Base-by-base conservation (phyloP, 2,888 invertebrate genomes). In the Apomyelois bistriatella region DNA sequence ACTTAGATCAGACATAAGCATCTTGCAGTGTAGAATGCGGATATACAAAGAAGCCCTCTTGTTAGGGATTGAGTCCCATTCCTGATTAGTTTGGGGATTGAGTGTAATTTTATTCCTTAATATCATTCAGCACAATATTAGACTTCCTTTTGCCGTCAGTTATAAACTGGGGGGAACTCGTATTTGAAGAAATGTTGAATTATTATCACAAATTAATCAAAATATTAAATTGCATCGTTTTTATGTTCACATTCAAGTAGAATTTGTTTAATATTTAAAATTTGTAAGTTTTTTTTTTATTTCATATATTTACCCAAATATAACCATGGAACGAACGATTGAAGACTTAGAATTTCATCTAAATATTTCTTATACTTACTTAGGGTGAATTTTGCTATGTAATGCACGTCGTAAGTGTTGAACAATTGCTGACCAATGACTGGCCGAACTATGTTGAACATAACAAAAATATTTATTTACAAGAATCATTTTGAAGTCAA, bases 71-170 rank as follows among this genome's bases (percentile, higher is more conserved):
- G 49, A 32, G 40, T 38, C 40, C 40, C 30, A 41, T 40, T 40
- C 43, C 28, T 52, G 52, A 52, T 52, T 52, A 52, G 52, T 52
- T 50, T 42, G 3, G 52, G 52, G 52, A 43, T 52, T 37, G 49
- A 32, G 32, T 50, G 40, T 50, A 50, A 50, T 50, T 50, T 40
- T 50, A 50, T 50, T 50, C 49, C 28, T 40, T 32, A 49, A 50
- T 40, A 41, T 49, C 38, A 30, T 15, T 32, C 15, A 13, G 43
- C 6, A 30, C 28, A 4, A 46, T 46, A 46, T 35, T 15, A 9
- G 32, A 46, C 32, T 46, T 32, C 16, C 32, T 32, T 43, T 46
- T 30, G 9, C 16, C 46, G 15, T 10, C 42, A 9, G 12, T 28
- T 46, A 15, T 46, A 30, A 30, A 9, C 15, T 9, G 43, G 8